These are phyloP conservation scores for Arvicanthis niloticus DNA, from an alignment of 2,113 vertebrate genomes.

Conservation along the genomic window DNA sequence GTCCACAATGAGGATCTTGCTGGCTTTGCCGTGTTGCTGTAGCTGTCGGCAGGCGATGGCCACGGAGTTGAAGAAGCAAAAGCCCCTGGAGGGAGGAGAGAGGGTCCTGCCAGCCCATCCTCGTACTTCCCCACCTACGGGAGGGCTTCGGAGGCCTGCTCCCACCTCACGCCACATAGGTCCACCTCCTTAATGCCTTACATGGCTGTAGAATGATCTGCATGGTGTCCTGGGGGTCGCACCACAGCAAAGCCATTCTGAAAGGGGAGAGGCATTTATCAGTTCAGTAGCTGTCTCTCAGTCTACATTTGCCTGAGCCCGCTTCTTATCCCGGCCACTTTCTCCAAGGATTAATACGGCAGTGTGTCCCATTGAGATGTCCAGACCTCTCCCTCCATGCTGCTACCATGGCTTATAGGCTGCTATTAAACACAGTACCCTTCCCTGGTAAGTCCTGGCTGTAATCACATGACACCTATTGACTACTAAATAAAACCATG, in stretches of 20 bases:
- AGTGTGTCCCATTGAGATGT: too few species aligned
- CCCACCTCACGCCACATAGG: neutral
- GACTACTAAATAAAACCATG: too few species aligned
- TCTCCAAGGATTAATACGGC: neutral
- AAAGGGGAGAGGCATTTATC: conserved; percentile 62
- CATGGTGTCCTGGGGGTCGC: conserved; percentile 95
- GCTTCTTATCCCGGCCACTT: neutral
- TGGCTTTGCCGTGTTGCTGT: conserved; percentile 90
- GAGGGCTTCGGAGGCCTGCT: neutral
- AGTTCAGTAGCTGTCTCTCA: neutral
- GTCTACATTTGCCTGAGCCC: neutral
- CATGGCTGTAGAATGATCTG: conserved; percentile 92
- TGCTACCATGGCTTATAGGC: neutral
- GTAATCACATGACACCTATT: neutral
- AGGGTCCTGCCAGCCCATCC: neutral
- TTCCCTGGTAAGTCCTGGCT: neutral
- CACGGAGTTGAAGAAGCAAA: conserved; percentile 97
- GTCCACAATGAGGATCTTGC: conserved; percentile 97
- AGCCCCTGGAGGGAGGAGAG: conserved; percentile 88
- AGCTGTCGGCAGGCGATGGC: conserved; percentile 94
- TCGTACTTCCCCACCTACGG: neutral
- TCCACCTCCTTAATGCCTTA: conserved; percentile 81
- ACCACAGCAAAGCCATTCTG: conserved; percentile 98
- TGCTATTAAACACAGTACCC: neutral
- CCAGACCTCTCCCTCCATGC: neutral